Evolutionary conservation across 2,797 vertebrate species (phyloP).

Genomic region (Denticeps clupeoides): DNA sequence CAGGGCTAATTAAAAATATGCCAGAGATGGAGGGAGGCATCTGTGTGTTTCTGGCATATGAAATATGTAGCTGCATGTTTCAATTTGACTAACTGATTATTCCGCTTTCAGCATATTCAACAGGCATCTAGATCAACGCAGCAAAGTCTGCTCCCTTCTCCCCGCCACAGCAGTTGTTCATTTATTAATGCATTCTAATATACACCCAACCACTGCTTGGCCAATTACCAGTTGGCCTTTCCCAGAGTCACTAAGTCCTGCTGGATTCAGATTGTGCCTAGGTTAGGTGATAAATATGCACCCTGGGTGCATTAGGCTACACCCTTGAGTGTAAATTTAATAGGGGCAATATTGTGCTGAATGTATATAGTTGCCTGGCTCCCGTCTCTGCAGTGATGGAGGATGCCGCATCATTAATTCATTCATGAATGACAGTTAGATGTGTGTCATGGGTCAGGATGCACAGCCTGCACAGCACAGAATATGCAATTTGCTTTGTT

Average conservation of each 20-base stretch:
- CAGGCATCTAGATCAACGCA: not conserved
- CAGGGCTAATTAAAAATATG: constrained; percentile 1
- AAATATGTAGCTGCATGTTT: not conserved
- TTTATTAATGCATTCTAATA: constrained; percentile 32
- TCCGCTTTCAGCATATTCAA: constrained; percentile 3
- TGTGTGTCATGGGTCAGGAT: too few species aligned
- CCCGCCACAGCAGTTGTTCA: constrained; percentile 17
- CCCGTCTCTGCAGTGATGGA: too few species aligned
- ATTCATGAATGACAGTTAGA: too few species aligned
- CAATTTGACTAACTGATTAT: not conserved
- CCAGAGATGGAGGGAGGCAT: not conserved
- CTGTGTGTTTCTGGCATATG: not conserved
- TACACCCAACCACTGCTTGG: constrained; percentile 14
- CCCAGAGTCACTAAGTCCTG: constrained; percentile 6
- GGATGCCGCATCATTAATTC: too few species aligned
- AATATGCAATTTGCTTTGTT: too few species aligned
- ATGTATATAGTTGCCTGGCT: too few species aligned
- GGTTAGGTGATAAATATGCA: constrained; percentile 12
- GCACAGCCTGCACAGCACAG: too few species aligned
- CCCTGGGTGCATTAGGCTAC: not conserved
- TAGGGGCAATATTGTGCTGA: too few species aligned
- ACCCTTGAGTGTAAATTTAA: not conserved
- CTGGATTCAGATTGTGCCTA: constrained; percentile 18
- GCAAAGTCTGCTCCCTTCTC: not conserved
- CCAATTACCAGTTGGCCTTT: constrained; percentile 24